Evolutionary conservation across 2,797 vertebrate species (phyloP).

Genomic region (Sternarchorhynchus goeldii): DNA sequence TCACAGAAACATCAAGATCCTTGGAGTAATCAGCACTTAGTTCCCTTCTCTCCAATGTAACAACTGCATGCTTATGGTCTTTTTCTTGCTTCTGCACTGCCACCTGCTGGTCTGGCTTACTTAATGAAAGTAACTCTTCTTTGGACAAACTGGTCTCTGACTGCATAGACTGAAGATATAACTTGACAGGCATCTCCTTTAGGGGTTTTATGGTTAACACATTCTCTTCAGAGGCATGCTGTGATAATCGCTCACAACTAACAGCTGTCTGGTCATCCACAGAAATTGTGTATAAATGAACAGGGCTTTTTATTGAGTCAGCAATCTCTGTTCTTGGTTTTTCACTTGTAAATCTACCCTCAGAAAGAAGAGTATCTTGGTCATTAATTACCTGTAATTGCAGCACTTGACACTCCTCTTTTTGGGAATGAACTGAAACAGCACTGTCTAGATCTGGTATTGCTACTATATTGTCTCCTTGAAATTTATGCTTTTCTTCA

Average conservation of each 20-base stretch:
- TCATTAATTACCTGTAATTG: slow-evolving; percentile 72
- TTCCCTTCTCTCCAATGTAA: slow-evolving; percentile 70
- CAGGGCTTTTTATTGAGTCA: slow-evolving; percentile 59
- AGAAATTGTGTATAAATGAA: slow-evolving; percentile 65
- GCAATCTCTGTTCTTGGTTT: slow-evolving; percentile 62
- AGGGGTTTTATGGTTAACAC: slow-evolving; percentile 54
- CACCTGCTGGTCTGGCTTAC: slow-evolving; percentile 68
- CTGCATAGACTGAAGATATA: slow-evolving; percentile 70
- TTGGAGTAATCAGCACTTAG: slow-evolving; percentile 72
- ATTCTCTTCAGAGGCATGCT: slow-evolving; percentile 57
- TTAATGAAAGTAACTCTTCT: slow-evolving; percentile 72
- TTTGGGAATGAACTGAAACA: slow-evolving; percentile 58
- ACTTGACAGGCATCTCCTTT: slow-evolving; percentile 59
- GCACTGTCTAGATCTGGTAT: slow-evolving; percentile 58
- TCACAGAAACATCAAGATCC: slow-evolving; percentile 68
- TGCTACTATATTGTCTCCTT: slow-evolving; percentile 60
- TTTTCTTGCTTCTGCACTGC: slow-evolving; percentile 76
- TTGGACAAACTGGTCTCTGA: slow-evolving; percentile 68
- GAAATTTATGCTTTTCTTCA: slow-evolving; percentile 72
- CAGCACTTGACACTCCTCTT: slow-evolving; percentile 63
- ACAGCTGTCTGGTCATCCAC: slow-evolving; percentile 69
- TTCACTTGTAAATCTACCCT: slow-evolving; percentile 66
- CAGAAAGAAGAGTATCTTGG: slow-evolving; percentile 70
- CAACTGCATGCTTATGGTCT: slow-evolving; percentile 64
- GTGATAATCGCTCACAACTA: slow-evolving; percentile 63